Evolutionary conservation across 2,113 vertebrate genomes (phyloP), one percentile per base, ranked within the genome.

Genomic region (Sphyrna mokarran): DNA sequence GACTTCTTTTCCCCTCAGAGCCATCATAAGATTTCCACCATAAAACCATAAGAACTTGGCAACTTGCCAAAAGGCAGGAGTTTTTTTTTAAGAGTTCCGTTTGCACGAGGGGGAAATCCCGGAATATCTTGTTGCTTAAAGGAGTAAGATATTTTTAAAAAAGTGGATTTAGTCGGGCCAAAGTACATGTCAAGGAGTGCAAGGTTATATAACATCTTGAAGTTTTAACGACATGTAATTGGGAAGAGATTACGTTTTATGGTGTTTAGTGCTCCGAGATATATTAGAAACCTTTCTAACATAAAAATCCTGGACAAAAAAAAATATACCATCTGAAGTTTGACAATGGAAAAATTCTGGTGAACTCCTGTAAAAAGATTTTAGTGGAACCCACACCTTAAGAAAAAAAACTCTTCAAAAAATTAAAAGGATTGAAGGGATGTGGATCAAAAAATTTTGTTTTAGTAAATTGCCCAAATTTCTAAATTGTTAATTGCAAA

Each of bases 1-100:
- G 96, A 96, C 90, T 87, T 96, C 97, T 96, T 96, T 95, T 96
- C 96, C 96, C 48, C 48, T 54, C 96, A 95, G 96, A 93, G 89
- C 96, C 97, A 97, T 97, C 97, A 97, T 85, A 96, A 54, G 97
- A 97, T 97, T 98, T 97, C 97, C 96, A 96, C 96, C 96, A 96
- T 95, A 96, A 96, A 96, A 96, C 96, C 95, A 94, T 96, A 95
- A 96, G 96, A 96, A 96, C 37, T 68, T 95, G 94, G 94, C 94
- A 95, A 54, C 13, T 7, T 54, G 94, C 94, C 94, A 33, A 18
- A 93, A 76, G 94, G 69, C 69, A 95, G 23, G 72, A 40, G 26
- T 2, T 54, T 54, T 54, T 54, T 95, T 93, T 95, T 72, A 95
- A 95, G 94, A 95, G 69, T 20, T 48, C 69, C 94, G 94, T 95